Evolutionary conservation across 1,140 invertebrate genomes (phyloP).

Genomic region (Popillia japonica): DNA sequence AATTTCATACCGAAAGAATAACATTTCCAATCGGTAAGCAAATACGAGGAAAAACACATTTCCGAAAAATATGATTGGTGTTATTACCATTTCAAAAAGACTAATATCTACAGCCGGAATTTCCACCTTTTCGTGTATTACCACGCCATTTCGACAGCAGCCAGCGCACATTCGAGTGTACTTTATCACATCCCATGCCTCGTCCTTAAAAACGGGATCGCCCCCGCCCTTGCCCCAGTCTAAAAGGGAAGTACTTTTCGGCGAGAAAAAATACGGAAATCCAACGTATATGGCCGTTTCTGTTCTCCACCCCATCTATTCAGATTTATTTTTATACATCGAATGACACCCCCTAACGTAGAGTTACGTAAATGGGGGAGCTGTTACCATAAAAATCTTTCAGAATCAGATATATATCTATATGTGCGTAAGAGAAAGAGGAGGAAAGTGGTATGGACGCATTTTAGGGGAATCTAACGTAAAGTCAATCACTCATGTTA

Average conservation of each 20-base stretch:
- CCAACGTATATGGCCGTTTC: neutral
- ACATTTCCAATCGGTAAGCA: neutral
- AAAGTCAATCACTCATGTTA: slow-evolving; percentile 7
- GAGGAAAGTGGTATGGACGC: neutral
- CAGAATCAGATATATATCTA: neutral
- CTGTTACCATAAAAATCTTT: neutral
- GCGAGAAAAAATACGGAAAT: neutral
- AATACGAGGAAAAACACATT: slow-evolving; percentile 11
- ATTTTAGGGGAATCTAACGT: neutral
- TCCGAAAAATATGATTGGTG: slow-evolving; percentile 1
- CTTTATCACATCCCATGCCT: neutral
- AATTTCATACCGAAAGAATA: no score
- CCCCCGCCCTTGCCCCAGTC: neutral
- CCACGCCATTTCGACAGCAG: neutral
- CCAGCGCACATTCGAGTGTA: neutral
- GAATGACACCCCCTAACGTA: neutral
- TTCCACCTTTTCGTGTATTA: neutral
- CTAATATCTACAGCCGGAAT: neutral
- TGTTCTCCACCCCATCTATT: neutral
- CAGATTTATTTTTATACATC: slow-evolving; percentile 11
- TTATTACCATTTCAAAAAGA: slow-evolving; percentile 12
- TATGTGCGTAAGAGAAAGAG: neutral
- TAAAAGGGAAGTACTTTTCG: neutral
- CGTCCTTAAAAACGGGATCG: no score
- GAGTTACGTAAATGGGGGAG: neutral